A percentile compares a stretch with the other conserved stretches of the same genome.
Conservation (phyloP, 2,888 invertebrate genomes). For the Elaeidobius kamerunicus region DNA sequence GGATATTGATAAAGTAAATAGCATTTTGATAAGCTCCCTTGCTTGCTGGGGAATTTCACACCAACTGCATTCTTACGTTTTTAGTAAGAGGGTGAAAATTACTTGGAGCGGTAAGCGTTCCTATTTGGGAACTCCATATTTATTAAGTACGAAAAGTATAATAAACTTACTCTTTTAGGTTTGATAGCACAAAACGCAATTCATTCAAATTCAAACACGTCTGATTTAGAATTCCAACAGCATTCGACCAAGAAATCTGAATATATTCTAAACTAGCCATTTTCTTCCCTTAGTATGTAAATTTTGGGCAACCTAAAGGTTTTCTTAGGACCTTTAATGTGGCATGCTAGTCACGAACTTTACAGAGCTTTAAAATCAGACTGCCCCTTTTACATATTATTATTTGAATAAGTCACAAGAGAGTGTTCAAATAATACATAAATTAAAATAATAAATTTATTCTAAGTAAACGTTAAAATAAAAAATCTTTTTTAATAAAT, state of each 20-base stretch:
- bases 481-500: not conserved
- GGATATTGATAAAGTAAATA: conserved; percentile 45
- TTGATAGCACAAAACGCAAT: no score
- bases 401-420: not conserved
- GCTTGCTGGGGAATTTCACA: conserved; percentile 44
- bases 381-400: conserved; percentile 14
- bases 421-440: no score
- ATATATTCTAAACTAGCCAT: conserved; percentile 5
- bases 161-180: no score
- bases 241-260: conserved; percentile 8
- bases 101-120: no score
- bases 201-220: not conserved
- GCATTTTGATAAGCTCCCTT: conserved; percentile 39
- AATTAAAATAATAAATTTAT: no score
- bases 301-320: conserved; percentile 2
- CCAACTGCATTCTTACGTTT: conserved; percentile 50
- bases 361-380: conserved; percentile 11
- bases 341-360: conserved; percentile 4
- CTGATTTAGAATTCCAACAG: conserved; percentile 4
- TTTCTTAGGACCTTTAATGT: conserved; percentile 4
- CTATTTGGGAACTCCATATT: no score
- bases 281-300: not conserved
- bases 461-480: no score
- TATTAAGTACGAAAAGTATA: no score
- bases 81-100: no score